A percentile compares a stretch with the other conserved stretches of the same genome.
phyloP scores from a whole-genome alignment of 1,140 invertebrate genomes.

The Halictus rubicundus region DNA sequence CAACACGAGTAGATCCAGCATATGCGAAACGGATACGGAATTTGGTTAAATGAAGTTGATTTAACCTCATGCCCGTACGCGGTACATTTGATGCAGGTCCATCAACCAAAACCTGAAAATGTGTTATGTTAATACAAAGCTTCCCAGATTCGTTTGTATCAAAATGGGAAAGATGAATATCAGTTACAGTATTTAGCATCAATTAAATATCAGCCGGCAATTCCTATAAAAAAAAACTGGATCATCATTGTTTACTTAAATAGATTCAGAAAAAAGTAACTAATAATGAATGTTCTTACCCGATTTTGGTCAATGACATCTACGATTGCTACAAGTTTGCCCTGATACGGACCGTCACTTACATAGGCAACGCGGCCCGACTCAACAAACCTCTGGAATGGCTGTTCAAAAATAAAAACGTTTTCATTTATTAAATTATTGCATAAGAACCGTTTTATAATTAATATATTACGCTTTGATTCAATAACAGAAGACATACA shows the following conservation, averaged over 20 bases:
- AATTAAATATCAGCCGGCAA: slow-evolving; percentile 85
- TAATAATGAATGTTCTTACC: slow-evolving; percentile 82
- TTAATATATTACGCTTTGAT: not conserved
- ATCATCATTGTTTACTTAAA: slow-evolving; percentile 76
- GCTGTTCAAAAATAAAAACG: slow-evolving; percentile 80
- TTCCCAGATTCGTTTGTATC: not conserved
- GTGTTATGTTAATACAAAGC: slow-evolving; percentile 24
- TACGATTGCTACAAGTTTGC: slow-evolving; percentile 95
- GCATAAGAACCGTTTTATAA: not conserved
- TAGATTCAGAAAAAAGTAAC: not conserved
- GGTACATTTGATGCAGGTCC: slow-evolving; percentile 93
- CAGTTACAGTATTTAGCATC: slow-evolving; percentile 72
- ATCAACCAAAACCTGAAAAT: slow-evolving; percentile 93
- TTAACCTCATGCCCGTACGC: slow-evolving; percentile 92
- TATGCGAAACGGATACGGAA: slow-evolving; percentile 94
- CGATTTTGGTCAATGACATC: slow-evolving; percentile 99
- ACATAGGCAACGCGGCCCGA: slow-evolving; percentile 97
- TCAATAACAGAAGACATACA: not conserved
- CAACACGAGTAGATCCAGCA: slow-evolving; percentile 90
- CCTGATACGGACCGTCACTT: slow-evolving; percentile 92
- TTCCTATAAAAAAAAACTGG: slow-evolving; percentile 85
- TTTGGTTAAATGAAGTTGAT: slow-evolving; percentile 95
- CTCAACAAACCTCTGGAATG: slow-evolving; percentile 96
- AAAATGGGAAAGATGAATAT: slow-evolving; percentile 73
- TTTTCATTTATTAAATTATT: not conserved